Evolutionary conservation across 2,888 invertebrate genomes (phyloP), one percentile per base, ranked within the genome.

Genomic region (Cactoblastis cactorum): DNA sequence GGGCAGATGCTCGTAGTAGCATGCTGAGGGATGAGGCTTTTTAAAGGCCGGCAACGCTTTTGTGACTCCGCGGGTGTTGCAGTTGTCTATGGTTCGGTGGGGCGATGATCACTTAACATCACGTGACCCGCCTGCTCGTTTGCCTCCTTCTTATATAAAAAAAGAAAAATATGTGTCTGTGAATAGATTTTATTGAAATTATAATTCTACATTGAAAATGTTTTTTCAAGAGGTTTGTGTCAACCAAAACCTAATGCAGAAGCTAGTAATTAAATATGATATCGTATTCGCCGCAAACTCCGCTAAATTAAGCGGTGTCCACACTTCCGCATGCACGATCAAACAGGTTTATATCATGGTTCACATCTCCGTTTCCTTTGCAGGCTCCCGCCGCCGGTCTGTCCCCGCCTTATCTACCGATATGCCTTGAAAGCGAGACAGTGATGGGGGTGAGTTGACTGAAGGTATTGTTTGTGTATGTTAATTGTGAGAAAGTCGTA

Each of bases 331-430:
- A 53, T 37, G 41, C 49, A 35, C 49, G 74, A 74, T 77, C 71
- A 73, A 70, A 71, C 69, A 4, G n/a, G 45, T 32, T 32, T 28
- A 28, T 32, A 45, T 32, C 32, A 28, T 14, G 39, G 39, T 41
- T 41, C 22, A 32, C n/a, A 45, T 46, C 59, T 50, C 60, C 58
- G 54, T 49, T 71, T 72, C 63, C 69, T 71, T 77, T 71, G 39
- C 80, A 81, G 80, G 68, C 8, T 14, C 33, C 45, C n/a, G 71
- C 67, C 57, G 59, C 56, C 55, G 52, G 47, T 24, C 22, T 38
- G 35, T 35, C 22, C 47, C 63, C 53, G 63, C 75, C 77, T 74
- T 77, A 76, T 77, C 77, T 71, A 28, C 49, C 48, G 51, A 55
- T 67, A 65, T 62, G 60, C 63, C 60, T 58, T 59, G 54, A 35